Conservation (phyloP, 1,140 invertebrate genomes). For the Camponotus floridanus region DNA sequence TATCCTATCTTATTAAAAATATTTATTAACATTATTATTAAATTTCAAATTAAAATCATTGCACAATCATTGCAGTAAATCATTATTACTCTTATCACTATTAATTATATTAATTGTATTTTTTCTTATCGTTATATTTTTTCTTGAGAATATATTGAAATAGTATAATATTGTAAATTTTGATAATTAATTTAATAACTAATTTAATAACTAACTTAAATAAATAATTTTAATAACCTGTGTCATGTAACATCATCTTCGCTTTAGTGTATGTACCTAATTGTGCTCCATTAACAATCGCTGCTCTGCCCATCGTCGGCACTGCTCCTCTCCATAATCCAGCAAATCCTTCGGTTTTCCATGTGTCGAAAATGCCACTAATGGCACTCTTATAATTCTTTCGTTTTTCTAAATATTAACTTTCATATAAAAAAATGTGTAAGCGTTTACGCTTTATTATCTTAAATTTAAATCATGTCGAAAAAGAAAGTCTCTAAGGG, state of each 20-base stretch:
- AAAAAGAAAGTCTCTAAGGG: not conserved
- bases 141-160: not conserved
- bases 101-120: not conserved
- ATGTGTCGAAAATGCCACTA: conserved; percentile 89
- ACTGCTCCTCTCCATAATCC: conserved; percentile 90
- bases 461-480: not conserved
- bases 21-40: not conserved
- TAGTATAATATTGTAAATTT: not conserved
- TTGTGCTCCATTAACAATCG: conserved; percentile 92
- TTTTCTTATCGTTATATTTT: not conserved
- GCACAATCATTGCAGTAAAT: not conserved
- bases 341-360: conserved; percentile 89
- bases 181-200: too few species aligned
- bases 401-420: conserved; percentile 81
- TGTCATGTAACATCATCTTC: conserved; percentile 87
- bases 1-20: conserved; percentile 42
- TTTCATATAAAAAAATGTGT: not conserved
- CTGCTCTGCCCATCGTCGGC: conserved; percentile 84
- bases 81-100: not conserved
- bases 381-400: conserved; percentile 91
- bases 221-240: conserved; percentile 82
- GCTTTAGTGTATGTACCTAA: conserved; percentile 91
- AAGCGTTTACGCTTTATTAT: not conserved
- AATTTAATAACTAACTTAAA: too few species aligned
- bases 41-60: not conserved